These are phyloP conservation scores for Augiades crinisus DNA, from an alignment of 2,888 invertebrate genomes.

Conservation along the genomic window DNA sequence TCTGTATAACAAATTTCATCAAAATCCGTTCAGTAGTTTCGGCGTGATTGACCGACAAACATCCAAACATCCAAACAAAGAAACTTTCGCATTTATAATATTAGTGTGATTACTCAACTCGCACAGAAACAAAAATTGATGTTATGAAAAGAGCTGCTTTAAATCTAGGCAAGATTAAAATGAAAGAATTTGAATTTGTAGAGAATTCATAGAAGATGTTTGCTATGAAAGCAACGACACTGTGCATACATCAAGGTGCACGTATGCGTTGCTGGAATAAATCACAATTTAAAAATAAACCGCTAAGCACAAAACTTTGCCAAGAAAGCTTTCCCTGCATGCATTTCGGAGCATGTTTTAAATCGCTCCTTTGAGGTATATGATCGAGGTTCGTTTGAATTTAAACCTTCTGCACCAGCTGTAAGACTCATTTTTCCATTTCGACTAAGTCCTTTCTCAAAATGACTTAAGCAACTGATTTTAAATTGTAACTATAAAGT, in stretches of 20 bases:
- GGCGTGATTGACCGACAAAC: too few species aligned
- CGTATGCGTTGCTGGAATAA: slow-evolving; percentile 44
- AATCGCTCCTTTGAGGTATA: slow-evolving; percentile 64
- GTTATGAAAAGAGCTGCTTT: not conserved
- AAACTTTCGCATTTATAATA: too few species aligned
- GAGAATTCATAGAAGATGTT: slow-evolving; percentile 15
- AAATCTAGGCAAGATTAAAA: not conserved
- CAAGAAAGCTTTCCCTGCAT: slow-evolving; percentile 73
- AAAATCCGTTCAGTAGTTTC: too few species aligned
- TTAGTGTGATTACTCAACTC: too few species aligned
- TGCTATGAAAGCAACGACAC: slow-evolving; percentile 16
- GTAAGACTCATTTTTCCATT: slow-evolving; percentile 15
- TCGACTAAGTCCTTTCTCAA: slow-evolving; percentile 32
- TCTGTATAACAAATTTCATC: too few species aligned
- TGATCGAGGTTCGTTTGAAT: slow-evolving; percentile 35
- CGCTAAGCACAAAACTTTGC: slow-evolving; percentile 61
- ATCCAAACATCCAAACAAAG: too few species aligned
- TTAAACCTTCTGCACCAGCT: slow-evolving; percentile 35
- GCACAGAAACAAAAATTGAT: too few species aligned
- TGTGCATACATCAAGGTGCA: slow-evolving; percentile 17
- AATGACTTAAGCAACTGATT: slow-evolving; percentile 32
- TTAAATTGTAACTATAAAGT: slow-evolving; percentile 37
- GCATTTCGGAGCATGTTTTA: slow-evolving; percentile 67
- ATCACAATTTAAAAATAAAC: slow-evolving; percentile 72
- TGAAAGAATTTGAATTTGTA: slow-evolving; percentile 21